Percentiles rank a stretch among this genome's conserved stretches.
Evolutionary conservation across 2,888 invertebrate genomes (phyloP).

Genomic region (Mylabris sibirica): DNA sequence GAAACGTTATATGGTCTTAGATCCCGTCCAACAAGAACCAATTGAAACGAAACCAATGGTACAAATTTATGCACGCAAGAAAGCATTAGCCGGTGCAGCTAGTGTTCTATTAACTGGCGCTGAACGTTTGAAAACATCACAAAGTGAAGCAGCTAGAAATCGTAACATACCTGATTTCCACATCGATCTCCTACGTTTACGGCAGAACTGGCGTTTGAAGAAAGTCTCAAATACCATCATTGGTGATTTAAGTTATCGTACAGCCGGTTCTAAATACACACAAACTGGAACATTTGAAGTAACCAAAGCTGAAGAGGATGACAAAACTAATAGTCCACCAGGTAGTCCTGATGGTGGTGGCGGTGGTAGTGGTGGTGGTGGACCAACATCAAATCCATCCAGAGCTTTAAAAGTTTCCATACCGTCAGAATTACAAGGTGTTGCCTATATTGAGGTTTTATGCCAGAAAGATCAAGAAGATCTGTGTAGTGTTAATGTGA

Average conservation of each 20-base stretch:
- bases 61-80: slow-evolving; percentile 91
- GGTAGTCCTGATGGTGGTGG: slow-evolving; percentile 59
- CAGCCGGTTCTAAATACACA: slow-evolving; percentile 92
- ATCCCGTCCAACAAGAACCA: slow-evolving; percentile 87
- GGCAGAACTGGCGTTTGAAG: slow-evolving; percentile 96
- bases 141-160: slow-evolving; percentile 81
- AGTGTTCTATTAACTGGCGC: slow-evolving; percentile 85
- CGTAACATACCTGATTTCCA: slow-evolving; percentile 90
- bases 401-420: slow-evolving; percentile 88
- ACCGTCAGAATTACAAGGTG: slow-evolving; percentile 93
- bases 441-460: slow-evolving; percentile 94
- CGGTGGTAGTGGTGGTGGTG: slow-evolving; percentile 40
- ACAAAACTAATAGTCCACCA: slow-evolving; percentile 62
- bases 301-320: slow-evolving; percentile 88
- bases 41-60: slow-evolving; percentile 86
- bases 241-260: slow-evolving; percentile 94
- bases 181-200: slow-evolving; percentile 83
- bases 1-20: slow-evolving; percentile 92
- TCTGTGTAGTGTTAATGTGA: slow-evolving; percentile 83
- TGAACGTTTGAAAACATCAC: slow-evolving; percentile 82
- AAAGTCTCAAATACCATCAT: slow-evolving; percentile 95
- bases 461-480: slow-evolving; percentile 96
- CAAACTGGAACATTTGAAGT: slow-evolving; percentile 97
- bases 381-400: slow-evolving; percentile 60
- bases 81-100: slow-evolving; percentile 82